These are phyloP conservation scores for Rhinogobio ventralis DNA, from an alignment of 2,797 vertebrate genomes.

Conservation along the genomic window DNA sequence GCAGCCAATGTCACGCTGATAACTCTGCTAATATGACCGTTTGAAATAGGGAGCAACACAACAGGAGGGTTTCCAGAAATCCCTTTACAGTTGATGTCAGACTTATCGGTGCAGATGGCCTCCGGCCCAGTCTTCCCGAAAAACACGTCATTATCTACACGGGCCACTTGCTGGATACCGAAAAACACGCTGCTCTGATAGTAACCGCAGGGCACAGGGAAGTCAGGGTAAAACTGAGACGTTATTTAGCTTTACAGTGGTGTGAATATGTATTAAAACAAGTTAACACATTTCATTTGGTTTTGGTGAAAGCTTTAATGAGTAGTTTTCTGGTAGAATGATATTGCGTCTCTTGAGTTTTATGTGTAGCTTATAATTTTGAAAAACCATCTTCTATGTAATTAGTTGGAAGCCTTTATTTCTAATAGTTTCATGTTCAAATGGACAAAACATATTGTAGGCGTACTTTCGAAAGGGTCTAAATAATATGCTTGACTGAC, in stretches of 20 bases:
- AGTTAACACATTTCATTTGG: neutral
- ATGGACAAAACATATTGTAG: neutral
- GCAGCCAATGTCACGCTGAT: constrained; percentile 28
- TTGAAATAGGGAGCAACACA: neutral
- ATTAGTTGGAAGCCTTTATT: constrained; percentile 9
- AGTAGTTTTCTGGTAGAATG: neutral
- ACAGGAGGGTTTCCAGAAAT: constrained; percentile 13
- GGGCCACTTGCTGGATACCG: constrained; percentile 12
- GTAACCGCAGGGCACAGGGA: neutral
- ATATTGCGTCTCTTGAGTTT: neutral
- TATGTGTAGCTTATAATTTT: neutral
- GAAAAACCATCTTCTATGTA: constrained; percentile 8
- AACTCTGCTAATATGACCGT: constrained; percentile 24
- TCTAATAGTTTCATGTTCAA: neutral
- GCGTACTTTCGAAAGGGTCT: neutral
- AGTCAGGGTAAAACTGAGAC: neutral
- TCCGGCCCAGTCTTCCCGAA: constrained; percentile 8
- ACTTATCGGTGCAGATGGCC: constrained; percentile 39
- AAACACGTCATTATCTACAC: constrained; percentile 36
- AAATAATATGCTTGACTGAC: constrained; percentile 1
- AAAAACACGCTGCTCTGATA: constrained; percentile 10
- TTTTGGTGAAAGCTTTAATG: neutral
- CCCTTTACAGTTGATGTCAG: constrained; percentile 49
- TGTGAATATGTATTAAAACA: constrained; percentile 6
- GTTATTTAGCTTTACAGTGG: neutral